Evolutionary conservation across 2,797 vertebrate genomes (phyloP), one percentile per base, ranked within the genome.

Genomic region (Neostethus bicornis): DNA sequence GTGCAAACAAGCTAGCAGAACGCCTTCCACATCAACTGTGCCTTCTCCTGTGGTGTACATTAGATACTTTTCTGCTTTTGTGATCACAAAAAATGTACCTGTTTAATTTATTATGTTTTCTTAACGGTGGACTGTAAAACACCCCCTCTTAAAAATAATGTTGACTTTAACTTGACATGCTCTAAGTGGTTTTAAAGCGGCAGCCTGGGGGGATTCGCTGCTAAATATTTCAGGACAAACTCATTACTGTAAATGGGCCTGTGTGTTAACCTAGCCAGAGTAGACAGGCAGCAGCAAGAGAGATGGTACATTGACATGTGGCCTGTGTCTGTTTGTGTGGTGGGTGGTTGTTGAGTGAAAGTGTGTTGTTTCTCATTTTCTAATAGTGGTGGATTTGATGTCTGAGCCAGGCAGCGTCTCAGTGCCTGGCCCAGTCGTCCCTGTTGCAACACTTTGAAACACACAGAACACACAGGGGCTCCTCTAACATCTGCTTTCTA

Each of bases 141-240:
- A 62, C 57, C 61, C 56, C 61, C 58, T 28, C 50, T 84, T 86
- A 89, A 81, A 88, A 86, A 84, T 79, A 88, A 77, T 86, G 80
- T 87, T 90, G 79, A 85, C 83, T 88, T 85, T 83, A 87, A 88
- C 80, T 78, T 85, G 82, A 89, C 87, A 81, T 85, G 84, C 77
- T 86, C 73, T 88, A 84, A 87, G 86, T 84, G 76, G 83, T 83
- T 91, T 86, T 90, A 89, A 90, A 91, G 85, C 57, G 61, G 69
- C 71, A 63, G 83, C 80, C 78, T 86, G 78, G 79, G 81, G n/a
- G 87, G 79, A 86, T 51, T 57, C 34, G 65, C 79, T 90, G 86
- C 89, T 91, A 87, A 92, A 91, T 90, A 91, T 92, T 92, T 90
- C 81, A 91, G 85, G 81, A 81, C 85, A 75, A 85, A 88, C 82